phyloP scores from a whole-genome alignment of 1,140 invertebrate genomes.

The Eriosoma lanigerum region DNA sequence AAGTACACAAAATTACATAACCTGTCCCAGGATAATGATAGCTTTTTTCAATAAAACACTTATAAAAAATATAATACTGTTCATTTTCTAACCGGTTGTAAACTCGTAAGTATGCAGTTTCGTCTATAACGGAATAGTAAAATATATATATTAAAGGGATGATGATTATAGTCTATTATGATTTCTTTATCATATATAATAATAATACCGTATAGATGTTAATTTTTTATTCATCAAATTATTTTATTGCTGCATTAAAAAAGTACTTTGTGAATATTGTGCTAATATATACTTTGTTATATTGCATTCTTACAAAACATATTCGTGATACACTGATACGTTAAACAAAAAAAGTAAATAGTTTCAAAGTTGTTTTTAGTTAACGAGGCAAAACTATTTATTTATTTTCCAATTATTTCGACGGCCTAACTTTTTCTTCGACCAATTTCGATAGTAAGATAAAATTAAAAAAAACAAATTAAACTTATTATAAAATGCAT shows the following conservation, averaged over 20 bases:
- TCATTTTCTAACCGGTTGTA: too few species aligned
- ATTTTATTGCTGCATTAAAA: not conserved
- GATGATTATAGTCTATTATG: too few species aligned
- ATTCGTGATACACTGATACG: not conserved
- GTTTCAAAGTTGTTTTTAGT: constrained; percentile 37
- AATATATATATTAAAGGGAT: too few species aligned
- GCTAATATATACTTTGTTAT: not conserved
- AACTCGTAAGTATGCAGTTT: too few species aligned
- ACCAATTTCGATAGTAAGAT: not conserved
- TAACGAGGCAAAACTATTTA: constrained; percentile 5
- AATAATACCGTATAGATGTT: too few species aligned
- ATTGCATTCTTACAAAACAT: constrained; percentile 13
- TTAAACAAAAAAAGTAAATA: constrained; percentile 35
- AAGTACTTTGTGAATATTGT: not conserved
- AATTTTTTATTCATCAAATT: too few species aligned
- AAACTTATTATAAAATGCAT: not conserved
- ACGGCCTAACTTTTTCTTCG: not conserved
- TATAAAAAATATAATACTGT: too few species aligned
- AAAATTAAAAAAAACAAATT: not conserved
- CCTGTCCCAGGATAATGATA: too few species aligned
- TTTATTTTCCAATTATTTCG: constrained; percentile 22
- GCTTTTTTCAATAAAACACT: too few species aligned
- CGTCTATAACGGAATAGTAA: too few species aligned
- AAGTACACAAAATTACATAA: too few species aligned
- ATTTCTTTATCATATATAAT: too few species aligned